Conservation (phyloP, 2,113 vertebrate species). For the Abramis brama region DNA sequence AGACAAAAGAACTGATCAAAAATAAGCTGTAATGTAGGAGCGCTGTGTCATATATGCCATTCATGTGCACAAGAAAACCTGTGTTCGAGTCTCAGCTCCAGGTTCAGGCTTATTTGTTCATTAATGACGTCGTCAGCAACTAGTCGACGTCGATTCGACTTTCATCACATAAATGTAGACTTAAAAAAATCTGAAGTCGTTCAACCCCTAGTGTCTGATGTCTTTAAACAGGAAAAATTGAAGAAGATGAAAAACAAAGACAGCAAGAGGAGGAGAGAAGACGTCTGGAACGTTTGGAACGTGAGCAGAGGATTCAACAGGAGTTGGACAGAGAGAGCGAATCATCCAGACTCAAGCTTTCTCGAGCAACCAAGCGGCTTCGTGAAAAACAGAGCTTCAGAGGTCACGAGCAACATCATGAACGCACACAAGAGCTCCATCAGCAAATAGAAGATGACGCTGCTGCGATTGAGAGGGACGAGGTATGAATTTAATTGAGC, state of each 20-base stretch:
- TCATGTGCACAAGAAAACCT: no score
- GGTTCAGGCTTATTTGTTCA: no score
- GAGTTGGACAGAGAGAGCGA: constrained; percentile 22
- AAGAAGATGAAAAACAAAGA: background rate
- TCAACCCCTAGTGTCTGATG: no score
- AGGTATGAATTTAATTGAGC: background rate
- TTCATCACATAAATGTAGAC: no score
- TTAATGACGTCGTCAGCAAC: no score
- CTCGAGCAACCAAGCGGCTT: constrained; percentile 25
- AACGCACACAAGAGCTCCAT: constrained; percentile 14
- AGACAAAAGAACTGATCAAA: no score
- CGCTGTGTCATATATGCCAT: no score
- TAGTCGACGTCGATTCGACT: no score
- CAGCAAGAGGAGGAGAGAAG: background rate
- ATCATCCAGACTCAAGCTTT: constrained; percentile 25
- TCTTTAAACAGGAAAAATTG: background rate
- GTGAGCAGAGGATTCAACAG: no score
- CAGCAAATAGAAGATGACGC: constrained; percentile 7
- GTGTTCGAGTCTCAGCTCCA: no score
- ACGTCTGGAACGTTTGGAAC: background rate
- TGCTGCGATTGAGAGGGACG: background rate
- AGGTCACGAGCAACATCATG: constrained; percentile 20
- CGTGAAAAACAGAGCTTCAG: constrained; percentile 11
- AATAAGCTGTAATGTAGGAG: no score
- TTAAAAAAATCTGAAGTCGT: no score